These are phyloP conservation scores for Petrophora chlorosata DNA, from an alignment of 2,888 invertebrate genomes.

Conservation along the genomic window DNA sequence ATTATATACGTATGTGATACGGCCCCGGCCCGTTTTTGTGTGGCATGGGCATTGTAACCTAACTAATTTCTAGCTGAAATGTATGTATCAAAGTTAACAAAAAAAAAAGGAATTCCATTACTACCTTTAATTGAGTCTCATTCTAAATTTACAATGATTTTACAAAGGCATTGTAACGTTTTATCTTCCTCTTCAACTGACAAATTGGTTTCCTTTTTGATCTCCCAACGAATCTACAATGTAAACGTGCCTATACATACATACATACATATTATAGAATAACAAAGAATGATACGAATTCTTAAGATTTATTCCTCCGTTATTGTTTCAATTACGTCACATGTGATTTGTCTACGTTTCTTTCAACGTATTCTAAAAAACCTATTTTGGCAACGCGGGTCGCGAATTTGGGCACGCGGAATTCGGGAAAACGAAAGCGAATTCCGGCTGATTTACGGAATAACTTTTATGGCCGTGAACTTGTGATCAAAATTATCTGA, in stretches of 20 bases:
- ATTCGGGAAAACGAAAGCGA: conserved; percentile 56
- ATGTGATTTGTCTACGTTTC: conserved; percentile 28
- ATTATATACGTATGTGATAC: no score
- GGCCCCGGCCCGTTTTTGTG: no score
- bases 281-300: conserved; percentile 4
- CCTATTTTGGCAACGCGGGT: conserved; percentile 56
- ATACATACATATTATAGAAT: neutral
- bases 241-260: no score
- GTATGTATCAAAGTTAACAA: no score
- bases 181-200: no score
- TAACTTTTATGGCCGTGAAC: conserved; percentile 34
- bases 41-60: no score
- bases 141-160: no score
- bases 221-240: neutral
- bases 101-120: no score
- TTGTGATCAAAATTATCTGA: conserved; percentile 1
- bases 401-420: conserved; percentile 44
- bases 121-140: no score
- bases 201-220: no score
- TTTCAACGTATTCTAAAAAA: conserved; percentile 46
- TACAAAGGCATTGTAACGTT: no score
- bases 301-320: conserved; percentile 28
- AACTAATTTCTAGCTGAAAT: no score
- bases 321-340: conserved; percentile 42
- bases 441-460: conserved; percentile 47